Percentiles rank a stretch among this genome's conserved stretches.
phyloP scores from a whole-genome alignment of 2,113 vertebrate genomes.

The Pyxicephalus adspersus region DNA sequence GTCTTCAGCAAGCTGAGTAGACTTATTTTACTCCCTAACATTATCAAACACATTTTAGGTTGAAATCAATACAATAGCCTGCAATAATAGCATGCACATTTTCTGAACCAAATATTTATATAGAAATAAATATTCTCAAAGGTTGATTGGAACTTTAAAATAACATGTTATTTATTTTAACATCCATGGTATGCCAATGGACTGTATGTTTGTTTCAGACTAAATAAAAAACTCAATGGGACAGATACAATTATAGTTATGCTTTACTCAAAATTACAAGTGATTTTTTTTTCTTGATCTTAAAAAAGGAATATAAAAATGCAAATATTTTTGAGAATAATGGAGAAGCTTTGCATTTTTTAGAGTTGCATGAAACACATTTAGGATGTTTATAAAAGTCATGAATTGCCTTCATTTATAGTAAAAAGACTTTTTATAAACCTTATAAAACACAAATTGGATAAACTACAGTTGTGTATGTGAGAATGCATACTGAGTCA shows the following conservation, averaged over 20 bases:
- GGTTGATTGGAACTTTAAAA: conserved; percentile 6
- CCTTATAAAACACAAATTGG: neutral
- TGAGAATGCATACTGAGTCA: conserved; percentile 9
- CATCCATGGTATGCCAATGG: neutral
- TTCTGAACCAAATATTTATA: conserved; percentile 34
- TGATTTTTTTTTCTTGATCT: neutral
- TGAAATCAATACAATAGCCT: conserved; percentile 45
- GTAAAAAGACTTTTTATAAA: conserved; percentile 19
- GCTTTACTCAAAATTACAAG: neutral
- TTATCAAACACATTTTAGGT: conserved; percentile 48
- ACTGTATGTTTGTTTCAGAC: neutral
- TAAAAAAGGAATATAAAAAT: neutral
- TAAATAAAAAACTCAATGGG: neutral
- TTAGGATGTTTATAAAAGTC: neutral
- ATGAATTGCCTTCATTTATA: neutral
- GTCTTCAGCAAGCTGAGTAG: conserved; percentile 38
- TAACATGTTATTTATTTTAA: neutral
- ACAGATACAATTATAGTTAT: neutral
- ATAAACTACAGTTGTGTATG: neutral
- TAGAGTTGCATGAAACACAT: neutral
- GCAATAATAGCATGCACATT: conserved; percentile 35
- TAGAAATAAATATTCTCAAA: conserved; percentile 10
- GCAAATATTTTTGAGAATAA: neutral
- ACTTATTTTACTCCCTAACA: conserved; percentile 26
- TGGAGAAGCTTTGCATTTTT: neutral